phyloP scores from a whole-genome alignment of 2,888 invertebrate genomes.

The Anthophora plumipes region DNA sequence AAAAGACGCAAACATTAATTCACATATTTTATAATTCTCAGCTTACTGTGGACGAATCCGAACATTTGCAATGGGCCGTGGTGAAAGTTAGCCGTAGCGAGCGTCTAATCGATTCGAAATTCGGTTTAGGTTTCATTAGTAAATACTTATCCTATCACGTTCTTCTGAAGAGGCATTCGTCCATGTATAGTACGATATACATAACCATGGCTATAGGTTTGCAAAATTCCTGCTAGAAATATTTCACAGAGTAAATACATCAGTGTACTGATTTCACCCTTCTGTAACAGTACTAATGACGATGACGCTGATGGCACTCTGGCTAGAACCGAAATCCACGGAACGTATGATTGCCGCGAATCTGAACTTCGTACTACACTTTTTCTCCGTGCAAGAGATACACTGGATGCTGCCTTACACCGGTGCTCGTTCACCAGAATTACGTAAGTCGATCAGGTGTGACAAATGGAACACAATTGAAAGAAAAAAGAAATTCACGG shows the following conservation, averaged over 20 bases:
- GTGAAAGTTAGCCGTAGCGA: slow-evolving; percentile 82
- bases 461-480: neutral
- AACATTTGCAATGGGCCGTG: slow-evolving; percentile 87
- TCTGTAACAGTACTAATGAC: slow-evolving; percentile 85
- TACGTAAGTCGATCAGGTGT: slow-evolving; percentile 67
- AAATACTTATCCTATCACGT: slow-evolving; percentile 87
- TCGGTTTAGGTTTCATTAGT: slow-evolving; percentile 86
- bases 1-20: neutral
- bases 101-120: slow-evolving; percentile 85
- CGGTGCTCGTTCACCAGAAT: slow-evolving; percentile 79
- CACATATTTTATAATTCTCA: slow-evolving; percentile 8
- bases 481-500: too few relatives aligned
- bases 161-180: slow-evolving; percentile 86
- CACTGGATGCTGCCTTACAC: slow-evolving; percentile 87
- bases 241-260: neutral
- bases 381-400: slow-evolving; percentile 86
- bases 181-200: slow-evolving; percentile 86
- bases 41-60: slow-evolving; percentile 16
- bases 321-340: slow-evolving; percentile 86
- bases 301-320: slow-evolving; percentile 86
- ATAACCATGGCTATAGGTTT: slow-evolving; percentile 85
- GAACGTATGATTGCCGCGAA: slow-evolving; percentile 86
- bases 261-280: neutral
- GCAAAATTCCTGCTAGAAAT: slow-evolving; percentile 18
- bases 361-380: slow-evolving; percentile 87